Evolutionary conservation across 2,113 vertebrate genomes (phyloP), one percentile per base, ranked within the genome.

Genomic region (Cebus imitator): DNA sequence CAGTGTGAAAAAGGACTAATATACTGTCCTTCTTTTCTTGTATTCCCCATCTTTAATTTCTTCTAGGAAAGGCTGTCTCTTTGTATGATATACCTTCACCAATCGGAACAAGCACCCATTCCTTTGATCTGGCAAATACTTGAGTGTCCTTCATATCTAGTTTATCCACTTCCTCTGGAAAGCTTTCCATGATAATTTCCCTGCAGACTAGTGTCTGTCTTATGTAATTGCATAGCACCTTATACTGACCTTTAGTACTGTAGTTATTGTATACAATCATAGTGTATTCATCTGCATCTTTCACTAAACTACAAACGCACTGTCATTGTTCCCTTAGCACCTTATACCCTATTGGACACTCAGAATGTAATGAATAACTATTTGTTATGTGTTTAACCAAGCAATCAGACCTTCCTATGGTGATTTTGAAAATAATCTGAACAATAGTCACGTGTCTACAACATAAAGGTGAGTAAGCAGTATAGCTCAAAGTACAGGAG

Each of bases 381-480:
- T 64, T 50, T 72, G 35, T 82, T 87, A 89, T 83, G 58, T 83
- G 32, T 68, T 23, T 89, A 66, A 76, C 11, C 66, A 40, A 91
- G 43, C 70, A 50, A 73, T 85, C 43, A 88, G 76, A 80, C 30
- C 79, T 89, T 89, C 61, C 66, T 86, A 23, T 55, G 37, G 23
- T 94, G n/a, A 93, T 32, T 93, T 91, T 91, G 2, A 96, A 92
- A 96, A 95, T 68, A 87, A 96, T 30, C 58, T 66, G 7, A 89
- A 81, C 14, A 86, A 75, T 0, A 79, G 45, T 96, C 58, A 78
- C 20, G 27, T 30, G 52, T 88, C 55, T 32, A 87, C 16, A 84
- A 95, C 45, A 82, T 55, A 88, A 92, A 86, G 93, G 45, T 89
- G 25, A 83, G 13, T 43, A 84, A 93, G 14, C 95, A 87, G 61